phyloP scores from a whole-genome alignment of 2,113 vertebrate species.

The Passer domesticus region DNA sequence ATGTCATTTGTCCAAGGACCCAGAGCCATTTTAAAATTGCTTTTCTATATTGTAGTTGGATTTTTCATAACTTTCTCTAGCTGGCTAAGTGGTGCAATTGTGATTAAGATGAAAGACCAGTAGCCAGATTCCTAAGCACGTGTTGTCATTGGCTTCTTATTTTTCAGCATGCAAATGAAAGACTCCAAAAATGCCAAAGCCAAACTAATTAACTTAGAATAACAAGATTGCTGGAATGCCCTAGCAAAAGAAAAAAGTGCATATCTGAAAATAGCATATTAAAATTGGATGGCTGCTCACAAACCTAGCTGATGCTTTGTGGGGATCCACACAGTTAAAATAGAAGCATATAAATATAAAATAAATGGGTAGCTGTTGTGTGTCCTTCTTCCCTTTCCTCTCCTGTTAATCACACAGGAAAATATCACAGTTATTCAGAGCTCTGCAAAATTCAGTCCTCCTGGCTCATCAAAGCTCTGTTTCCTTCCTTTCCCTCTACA shows the following conservation, averaged over 20 bases:
- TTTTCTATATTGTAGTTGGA: background rate
- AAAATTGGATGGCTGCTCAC: background rate
- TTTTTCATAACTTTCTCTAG: background rate
- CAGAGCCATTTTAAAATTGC: conserved; percentile 15
- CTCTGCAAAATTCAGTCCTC: background rate
- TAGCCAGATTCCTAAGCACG: background rate
- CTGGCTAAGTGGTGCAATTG: background rate
- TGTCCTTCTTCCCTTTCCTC: background rate
- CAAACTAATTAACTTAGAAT: background rate
- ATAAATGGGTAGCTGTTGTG: background rate
- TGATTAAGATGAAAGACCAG: background rate
- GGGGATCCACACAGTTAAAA: background rate
- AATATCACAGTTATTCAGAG: background rate
- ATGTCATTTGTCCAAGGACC: background rate
- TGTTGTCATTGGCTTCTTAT: background rate
- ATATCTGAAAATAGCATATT: background rate
- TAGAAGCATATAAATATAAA: background rate
- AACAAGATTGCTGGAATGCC: background rate
- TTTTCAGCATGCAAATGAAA: background rate
- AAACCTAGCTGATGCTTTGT: background rate
- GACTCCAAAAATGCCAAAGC: background rate
- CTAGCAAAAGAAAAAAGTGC: background rate
- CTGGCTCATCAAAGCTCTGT: background rate
- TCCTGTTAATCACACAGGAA: background rate
- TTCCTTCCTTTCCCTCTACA: background rate